These are phyloP conservation scores for Dastarcus helophoroides DNA, from an alignment of 2,888 invertebrate genomes.

Conservation along the genomic window DNA sequence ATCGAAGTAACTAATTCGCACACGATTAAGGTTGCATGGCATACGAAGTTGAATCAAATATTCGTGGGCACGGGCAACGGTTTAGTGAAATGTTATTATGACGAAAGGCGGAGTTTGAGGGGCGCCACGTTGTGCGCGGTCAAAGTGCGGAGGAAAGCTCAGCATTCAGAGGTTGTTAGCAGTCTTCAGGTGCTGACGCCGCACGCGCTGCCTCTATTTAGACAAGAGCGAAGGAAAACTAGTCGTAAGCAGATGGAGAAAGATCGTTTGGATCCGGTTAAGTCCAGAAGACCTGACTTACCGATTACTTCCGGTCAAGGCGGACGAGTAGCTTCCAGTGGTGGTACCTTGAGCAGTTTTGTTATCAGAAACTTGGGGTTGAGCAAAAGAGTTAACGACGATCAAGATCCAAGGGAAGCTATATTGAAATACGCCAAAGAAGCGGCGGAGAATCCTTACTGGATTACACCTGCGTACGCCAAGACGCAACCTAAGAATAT, in stretches of 20 bases:
- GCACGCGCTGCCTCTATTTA: slow-evolving; percentile 88
- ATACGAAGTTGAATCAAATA: slow-evolving; percentile 94
- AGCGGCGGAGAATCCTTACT: slow-evolving; percentile 92
- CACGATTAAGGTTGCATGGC: slow-evolving; percentile 86
- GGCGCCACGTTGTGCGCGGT: slow-evolving; percentile 86
- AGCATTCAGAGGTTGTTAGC: slow-evolving; percentile 76
- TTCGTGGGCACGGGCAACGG: slow-evolving; percentile 90
- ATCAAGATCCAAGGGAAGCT: slow-evolving; percentile 89
- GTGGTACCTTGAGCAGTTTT: slow-evolving; percentile 83
- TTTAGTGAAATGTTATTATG: slow-evolving; percentile 80
- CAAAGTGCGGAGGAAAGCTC: slow-evolving; percentile 66
- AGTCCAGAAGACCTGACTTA: slow-evolving; percentile 70
- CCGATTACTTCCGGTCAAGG: slow-evolving; percentile 86
- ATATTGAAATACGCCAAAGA: slow-evolving; percentile 90
- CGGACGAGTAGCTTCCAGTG: slow-evolving; percentile 87
- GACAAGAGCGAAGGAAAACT: slow-evolving; percentile 81
- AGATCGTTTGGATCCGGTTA: slow-evolving; percentile 75
- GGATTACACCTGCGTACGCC: slow-evolving; percentile 87
- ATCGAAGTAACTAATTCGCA: slow-evolving; percentile 71
- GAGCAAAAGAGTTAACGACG: slow-evolving; percentile 83
- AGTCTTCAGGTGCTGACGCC: slow-evolving; percentile 93
- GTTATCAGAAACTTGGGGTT: slow-evolving; percentile 91
- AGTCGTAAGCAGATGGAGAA: slow-evolving; percentile 86
- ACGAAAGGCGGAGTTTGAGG: slow-evolving; percentile 71
- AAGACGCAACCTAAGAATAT: slow-evolving; percentile 67